A percentile compares a stretch with the other conserved stretches of the same genome.
phyloP scores from a whole-genome alignment of 2,888 invertebrate species.

The Latheticus oryzae region DNA sequence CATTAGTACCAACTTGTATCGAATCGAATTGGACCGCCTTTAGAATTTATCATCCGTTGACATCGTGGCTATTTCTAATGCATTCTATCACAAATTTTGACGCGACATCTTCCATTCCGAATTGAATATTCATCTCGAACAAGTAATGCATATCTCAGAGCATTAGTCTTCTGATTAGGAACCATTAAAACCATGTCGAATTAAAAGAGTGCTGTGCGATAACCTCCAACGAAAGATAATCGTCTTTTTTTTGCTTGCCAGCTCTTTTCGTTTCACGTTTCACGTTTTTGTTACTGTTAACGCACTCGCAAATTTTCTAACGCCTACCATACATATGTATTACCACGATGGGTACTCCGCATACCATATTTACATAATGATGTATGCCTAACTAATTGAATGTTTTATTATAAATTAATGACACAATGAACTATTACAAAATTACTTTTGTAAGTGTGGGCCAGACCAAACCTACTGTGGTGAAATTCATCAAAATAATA shows the following conservation, averaged over 20 bases:
- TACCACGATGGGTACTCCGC: not conserved
- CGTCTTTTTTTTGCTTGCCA: slow-evolving; percentile 5
- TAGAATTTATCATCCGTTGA: slow-evolving; percentile 34
- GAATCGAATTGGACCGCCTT: slow-evolving; percentile 10
- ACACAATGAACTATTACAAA: slow-evolving; percentile 21
- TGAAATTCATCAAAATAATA: too few species aligned
- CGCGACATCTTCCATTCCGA: slow-evolving; percentile 42
- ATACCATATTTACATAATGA: slow-evolving; percentile 21
- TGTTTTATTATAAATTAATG: slow-evolving; percentile 28
- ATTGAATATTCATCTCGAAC: slow-evolving; percentile 54
- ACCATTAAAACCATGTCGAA: slow-evolving; percentile 53
- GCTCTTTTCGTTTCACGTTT: not conserved
- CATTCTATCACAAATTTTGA: slow-evolving; percentile 44
- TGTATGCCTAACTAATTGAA: slow-evolving; percentile 23
- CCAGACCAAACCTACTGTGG: slow-evolving; percentile 6
- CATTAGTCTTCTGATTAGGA: slow-evolving; percentile 53
- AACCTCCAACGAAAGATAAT: slow-evolving; percentile 46
- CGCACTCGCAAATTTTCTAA: slow-evolving; percentile 3
- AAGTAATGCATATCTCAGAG: slow-evolving; percentile 50
- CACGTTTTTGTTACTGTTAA: not conserved
- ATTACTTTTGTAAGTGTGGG: slow-evolving; percentile 18
- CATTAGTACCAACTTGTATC: slow-evolving; percentile 23
- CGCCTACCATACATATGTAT: slow-evolving; percentile 8
- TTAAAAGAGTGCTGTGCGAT: slow-evolving; percentile 47
- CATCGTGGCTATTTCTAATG: slow-evolving; percentile 37